Evolutionary conservation across 2,113 vertebrate genomes (phyloP), one percentile per base, ranked within the genome.

Genomic region (Formicarius rufipectus): DNA sequence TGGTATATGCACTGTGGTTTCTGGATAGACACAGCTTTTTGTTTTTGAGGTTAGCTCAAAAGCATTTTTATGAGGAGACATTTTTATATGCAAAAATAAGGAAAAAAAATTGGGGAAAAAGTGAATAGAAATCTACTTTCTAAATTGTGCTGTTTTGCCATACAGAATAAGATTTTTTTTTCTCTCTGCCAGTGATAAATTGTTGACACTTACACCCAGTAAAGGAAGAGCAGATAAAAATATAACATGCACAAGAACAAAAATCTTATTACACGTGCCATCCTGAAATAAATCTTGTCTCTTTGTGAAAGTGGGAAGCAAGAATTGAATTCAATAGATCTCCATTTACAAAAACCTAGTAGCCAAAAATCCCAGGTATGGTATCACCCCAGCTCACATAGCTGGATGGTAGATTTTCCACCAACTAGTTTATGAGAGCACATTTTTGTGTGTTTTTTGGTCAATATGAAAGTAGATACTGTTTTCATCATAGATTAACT

Each of bases 221-320:
- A 86, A 92, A 88, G 17, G n/a, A 84, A 56, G 25, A 81, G 74
- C 18, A 90, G 71, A 83, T 50, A 50, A 88, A 97, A 84, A 80
- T 50, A 56, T 11, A 69, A 27, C 4, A 6, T 56, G 22, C 25
- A 53, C 4, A 69, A 35, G 19, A 42, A 64, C 56, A 73, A 80
- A 42, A 35, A 6, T 27, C 21, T 4, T 53, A 16, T 92, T 90
- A 16, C 37, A 87, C 60, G 20, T 9, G 8, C 12, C 12, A 56
- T 53, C 40, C 44, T 39, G 35, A 82, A 86, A 85, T 47, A 82
- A 44, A 50, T 35, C 6, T 23, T 47, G 35, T 87, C 6, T 74
- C 31, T 60, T 66, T 55, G 25, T 76, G 10, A 62, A 18, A 73
- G 18, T 58, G 45, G 59, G 31, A 83, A 88, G 30, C 0, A 0